Evolutionary conservation across 1,140 invertebrate genomes (phyloP).

Genomic region (Penaeus vannamei): DNA sequence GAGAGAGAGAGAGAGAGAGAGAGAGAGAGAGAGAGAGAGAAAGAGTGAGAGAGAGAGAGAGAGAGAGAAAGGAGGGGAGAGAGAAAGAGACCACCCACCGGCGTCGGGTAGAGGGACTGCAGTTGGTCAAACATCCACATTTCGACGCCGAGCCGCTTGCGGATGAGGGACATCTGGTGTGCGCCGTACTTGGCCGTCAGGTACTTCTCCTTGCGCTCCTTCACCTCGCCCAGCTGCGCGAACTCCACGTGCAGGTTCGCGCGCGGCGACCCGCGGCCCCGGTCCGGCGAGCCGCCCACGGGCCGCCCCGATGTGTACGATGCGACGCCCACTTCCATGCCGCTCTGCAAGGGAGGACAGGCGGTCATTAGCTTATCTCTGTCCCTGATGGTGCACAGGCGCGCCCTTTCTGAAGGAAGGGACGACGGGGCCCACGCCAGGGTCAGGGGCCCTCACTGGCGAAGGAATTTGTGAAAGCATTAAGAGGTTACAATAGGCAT

Average conservation of each 20-base stretch:
- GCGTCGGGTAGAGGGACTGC: slow-evolving; percentile 67
- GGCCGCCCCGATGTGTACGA: slow-evolving; percentile 54
- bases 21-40: too few relatives aligned
- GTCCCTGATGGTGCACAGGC: neutral
- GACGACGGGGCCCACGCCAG: neutral
- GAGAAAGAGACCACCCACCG: neutral
- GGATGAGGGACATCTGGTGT: slow-evolving; percentile 96
- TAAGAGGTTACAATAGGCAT: too few relatives aligned
- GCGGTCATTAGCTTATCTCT: too few relatives aligned
- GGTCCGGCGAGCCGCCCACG: slow-evolving; percentile 62
- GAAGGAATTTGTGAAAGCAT: too few relatives aligned
- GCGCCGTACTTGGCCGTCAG: slow-evolving; percentile 96
- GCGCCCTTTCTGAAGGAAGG: neutral
- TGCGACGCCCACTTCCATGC: slow-evolving; percentile 67
- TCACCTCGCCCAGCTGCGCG: slow-evolving; percentile 65
- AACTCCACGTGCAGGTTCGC: slow-evolving; percentile 67
- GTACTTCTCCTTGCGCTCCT: slow-evolving; percentile 82
- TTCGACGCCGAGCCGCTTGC: slow-evolving; percentile 93
- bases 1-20: too few relatives aligned
- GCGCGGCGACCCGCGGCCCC: slow-evolving; percentile 42
- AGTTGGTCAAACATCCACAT: slow-evolving; percentile 98
- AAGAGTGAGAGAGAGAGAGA: neutral
- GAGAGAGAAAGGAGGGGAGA: neutral
- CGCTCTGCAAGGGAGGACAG: slow-evolving; percentile 46
- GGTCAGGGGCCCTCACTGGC: too few relatives aligned